phyloP scores from a whole-genome alignment of 2,113 vertebrate species.

The Epinephelus fuscoguttatus region DNA sequence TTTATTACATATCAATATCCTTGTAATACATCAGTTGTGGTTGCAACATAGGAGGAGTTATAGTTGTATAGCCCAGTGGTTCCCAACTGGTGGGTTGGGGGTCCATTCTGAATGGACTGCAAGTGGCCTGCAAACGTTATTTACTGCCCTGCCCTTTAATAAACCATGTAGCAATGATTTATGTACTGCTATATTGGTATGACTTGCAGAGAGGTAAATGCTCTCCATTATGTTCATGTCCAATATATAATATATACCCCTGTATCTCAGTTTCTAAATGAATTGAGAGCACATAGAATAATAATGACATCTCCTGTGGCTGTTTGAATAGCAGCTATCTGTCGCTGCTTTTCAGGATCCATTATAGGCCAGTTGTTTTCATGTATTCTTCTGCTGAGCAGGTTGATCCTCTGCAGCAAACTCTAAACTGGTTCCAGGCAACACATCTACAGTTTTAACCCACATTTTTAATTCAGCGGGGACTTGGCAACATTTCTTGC shows the following conservation, averaged over 20 bases:
- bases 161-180: not conserved
- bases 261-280: not conserved
- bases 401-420: not conserved
- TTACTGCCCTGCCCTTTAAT: too few relatives aligned
- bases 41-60: not conserved
- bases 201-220: not conserved
- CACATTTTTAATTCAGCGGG: conserved; percentile 13
- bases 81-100: too few relatives aligned
- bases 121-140: too few relatives aligned
- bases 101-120: too few relatives aligned
- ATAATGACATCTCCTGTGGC: not conserved
- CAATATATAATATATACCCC: not conserved
- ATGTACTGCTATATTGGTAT: not conserved
- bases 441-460: conserved; percentile 10
- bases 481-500: conserved; percentile 31
- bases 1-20: too few relatives aligned
- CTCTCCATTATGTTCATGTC: not conserved
- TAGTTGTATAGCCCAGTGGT: too few relatives aligned
- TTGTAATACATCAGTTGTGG: not conserved
- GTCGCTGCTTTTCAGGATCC: not conserved
- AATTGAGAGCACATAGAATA: not conserved
- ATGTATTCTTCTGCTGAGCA: conserved; percentile 6
- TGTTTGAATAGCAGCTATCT: not conserved
- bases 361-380: not conserved
- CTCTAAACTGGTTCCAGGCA: conserved; percentile 3